Base-by-base conservation (phyloP, 2,888 invertebrate species). In the Leptodirus hochenwartii region DNA sequence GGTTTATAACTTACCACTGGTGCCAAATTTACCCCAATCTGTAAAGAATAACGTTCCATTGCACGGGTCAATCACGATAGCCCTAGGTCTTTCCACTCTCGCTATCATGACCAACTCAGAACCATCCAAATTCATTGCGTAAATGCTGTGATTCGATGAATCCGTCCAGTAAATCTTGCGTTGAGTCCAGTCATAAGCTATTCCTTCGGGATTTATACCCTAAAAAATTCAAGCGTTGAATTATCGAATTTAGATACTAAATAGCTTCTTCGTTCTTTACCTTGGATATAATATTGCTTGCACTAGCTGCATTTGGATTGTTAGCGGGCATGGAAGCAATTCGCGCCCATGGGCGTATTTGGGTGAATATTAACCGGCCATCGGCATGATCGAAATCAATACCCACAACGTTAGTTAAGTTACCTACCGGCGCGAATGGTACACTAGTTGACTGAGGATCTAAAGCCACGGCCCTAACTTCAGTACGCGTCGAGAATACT, bases 101-200 rank as follows among this genome's bases (percentile, higher is more conserved):
- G 88, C 80, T 32, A 96, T 87, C 79, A 87, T 88, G 0, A 90
- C 85, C 27, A 85, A 56, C 42, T 85, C 77, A 0, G 74, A 64
- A 2, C 88, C 85, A 46, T 90, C 85, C 13, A 84, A 57, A 48
- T 91, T 88, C 82, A 95, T 87, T 0, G 91, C 82, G 46, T 90
- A 91, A 32, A 93, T 90, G 8, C 85, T 84, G 44, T 85, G 87
- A 43, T 91, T 90, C 0, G 82, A 79, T 15, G 88, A 87, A 47
- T 96, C 96, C 0, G 95, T 90, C 91, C 93, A 98, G 53, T 95
- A 96, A 20, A 98, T 72, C 53, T 93, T 95, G 50, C 84, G 82
- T 42, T 88, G 88, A 0, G 95, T 87, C 96, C 96, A 98, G 49
- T 98, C 96, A 49, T 91, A 90, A 0, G 90, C 85, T 37, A 91